A percentile compares a stretch with the other conserved stretches of the same genome.
phyloP scores from a whole-genome alignment of 2,888 invertebrate species.

The Acanthacorydalis orientalis region DNA sequence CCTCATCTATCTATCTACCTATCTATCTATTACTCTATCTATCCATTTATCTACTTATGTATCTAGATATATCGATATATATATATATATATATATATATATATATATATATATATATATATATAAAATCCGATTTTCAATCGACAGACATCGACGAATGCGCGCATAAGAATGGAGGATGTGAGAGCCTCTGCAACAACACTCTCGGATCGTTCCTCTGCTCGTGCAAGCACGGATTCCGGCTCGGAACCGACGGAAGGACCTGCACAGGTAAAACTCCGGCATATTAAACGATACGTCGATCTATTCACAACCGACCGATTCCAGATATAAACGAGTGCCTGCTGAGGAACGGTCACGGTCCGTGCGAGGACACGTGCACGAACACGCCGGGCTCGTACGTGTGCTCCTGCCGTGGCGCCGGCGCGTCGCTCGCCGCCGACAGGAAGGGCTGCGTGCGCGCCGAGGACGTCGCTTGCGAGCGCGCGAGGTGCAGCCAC shows the following conservation, averaged over 20 bases:
- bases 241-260: slow-evolving; percentile 18
- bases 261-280: slow-evolving; percentile 3
- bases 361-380: slow-evolving; percentile 46
- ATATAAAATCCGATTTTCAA: background rate
- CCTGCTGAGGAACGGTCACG: slow-evolving; percentile 39
- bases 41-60: no score
- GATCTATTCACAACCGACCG: no score
- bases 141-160: slow-evolving; percentile 26
- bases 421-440: slow-evolving; percentile 35
- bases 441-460: slow-evolving; percentile 40
- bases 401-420: slow-evolving; percentile 33
- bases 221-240: slow-evolving; percentile 17
- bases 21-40: no score
- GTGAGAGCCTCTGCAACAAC: slow-evolving; percentile 28
- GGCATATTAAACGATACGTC: no score
- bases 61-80: no score
- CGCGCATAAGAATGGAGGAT: slow-evolving; percentile 19
- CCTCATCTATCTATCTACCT: no score
- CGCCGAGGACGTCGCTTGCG: slow-evolving; percentile 32
- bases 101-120: background rate
- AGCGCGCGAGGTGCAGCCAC: slow-evolving; percentile 32
- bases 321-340: slow-evolving; percentile 41
- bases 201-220: slow-evolving; percentile 27
- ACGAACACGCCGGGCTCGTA: slow-evolving; percentile 38
- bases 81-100: background rate